These are phyloP conservation scores for Callithrix jacchus DNA, from an alignment of 2,113 vertebrate species.

Conservation along the genomic window DNA sequence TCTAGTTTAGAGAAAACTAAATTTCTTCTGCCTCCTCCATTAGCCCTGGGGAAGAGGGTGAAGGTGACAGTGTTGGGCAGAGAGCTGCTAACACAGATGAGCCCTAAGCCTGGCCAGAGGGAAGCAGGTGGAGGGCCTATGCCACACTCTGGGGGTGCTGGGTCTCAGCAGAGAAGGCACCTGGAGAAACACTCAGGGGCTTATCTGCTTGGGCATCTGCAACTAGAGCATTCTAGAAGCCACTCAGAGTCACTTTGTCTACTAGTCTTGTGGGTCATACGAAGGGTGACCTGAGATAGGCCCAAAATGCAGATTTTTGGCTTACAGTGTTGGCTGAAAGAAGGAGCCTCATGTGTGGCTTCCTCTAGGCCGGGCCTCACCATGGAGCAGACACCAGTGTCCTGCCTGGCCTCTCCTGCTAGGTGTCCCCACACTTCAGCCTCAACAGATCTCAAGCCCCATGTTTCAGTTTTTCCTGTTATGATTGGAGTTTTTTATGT, in stretches of 20 bases:
- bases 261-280: background rate
- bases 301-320: background rate
- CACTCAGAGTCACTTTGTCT: background rate
- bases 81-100: no score
- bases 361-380: background rate
- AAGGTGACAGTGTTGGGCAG: background rate
- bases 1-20: background rate
- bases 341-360: background rate
- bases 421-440: rapidly evolving
- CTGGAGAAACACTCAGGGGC: background rate
- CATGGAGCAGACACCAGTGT: background rate
- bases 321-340: background rate
- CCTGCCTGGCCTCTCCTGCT: no score
- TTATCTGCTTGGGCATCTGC: background rate
- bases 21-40: background rate
- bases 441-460: background rate
- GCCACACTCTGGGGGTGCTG: background rate
- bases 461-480: background rate
- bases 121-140: background rate
- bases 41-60: background rate
- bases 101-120: background rate
- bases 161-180: background rate
- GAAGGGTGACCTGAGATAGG: background rate
- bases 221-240: background rate
- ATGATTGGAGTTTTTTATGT: background rate